phyloP scores from a whole-genome alignment of 2,113 vertebrate species.

The Myodes glareolus region DNA sequence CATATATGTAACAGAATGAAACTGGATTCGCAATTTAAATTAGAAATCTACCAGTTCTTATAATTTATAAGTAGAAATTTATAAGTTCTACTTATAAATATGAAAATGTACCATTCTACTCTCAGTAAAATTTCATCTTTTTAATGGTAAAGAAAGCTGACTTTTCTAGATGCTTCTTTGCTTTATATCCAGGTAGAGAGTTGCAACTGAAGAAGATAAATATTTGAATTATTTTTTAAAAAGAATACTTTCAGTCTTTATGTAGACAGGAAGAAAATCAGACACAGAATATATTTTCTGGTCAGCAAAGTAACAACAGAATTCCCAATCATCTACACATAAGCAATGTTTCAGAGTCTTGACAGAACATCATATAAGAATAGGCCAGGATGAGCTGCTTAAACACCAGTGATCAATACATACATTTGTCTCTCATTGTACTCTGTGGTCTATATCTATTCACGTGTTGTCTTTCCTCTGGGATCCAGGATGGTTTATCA shows the following conservation, averaged over 20 bases:
- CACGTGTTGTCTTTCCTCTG: neutral
- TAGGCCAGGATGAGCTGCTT: neutral
- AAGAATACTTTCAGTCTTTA: neutral
- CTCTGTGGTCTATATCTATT: neutral
- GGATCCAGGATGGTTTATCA: neutral
- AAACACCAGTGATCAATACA: neutral
- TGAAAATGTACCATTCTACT: neutral
- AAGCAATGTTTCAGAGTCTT: neutral
- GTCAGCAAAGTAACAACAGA: neutral
- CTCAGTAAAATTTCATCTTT: neutral
- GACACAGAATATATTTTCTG: slow-evolving; percentile 38
- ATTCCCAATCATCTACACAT: neutral
- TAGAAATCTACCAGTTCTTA: neutral
- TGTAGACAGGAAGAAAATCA: neutral
- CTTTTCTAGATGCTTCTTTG: neutral
- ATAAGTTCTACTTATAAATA: neutral
- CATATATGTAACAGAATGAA: neutral
- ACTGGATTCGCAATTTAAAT: neutral
- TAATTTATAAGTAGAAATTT: too few relatives aligned
- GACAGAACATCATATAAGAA: neutral
- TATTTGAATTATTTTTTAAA: neutral
- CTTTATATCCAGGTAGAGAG: neutral
- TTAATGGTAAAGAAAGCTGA: neutral
- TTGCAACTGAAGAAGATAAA: slow-evolving; percentile 2
- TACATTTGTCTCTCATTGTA: neutral